Conservation (phyloP, 2,113 vertebrate species). For the Clupea harengus region DNA sequence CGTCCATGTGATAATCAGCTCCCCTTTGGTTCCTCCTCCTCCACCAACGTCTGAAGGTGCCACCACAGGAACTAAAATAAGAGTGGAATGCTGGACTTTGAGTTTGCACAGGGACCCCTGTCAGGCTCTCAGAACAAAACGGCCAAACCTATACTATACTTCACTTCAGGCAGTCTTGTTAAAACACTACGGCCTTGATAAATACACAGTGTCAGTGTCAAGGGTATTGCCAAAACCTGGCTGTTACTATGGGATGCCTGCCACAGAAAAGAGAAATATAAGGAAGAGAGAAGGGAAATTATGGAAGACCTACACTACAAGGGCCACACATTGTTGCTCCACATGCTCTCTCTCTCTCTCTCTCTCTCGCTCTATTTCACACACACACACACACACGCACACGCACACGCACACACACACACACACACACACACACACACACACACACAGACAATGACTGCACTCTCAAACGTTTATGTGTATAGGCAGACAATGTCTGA, state of each 20-base stretch:
- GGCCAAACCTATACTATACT: constrained; percentile 57
- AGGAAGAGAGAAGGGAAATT: background rate
- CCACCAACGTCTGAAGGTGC: constrained; percentile 91
- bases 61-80: constrained; percentile 87
- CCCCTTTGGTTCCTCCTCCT: constrained; percentile 87
- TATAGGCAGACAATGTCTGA: background rate
- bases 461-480: background rate
- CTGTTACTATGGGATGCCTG: constrained; percentile 35
- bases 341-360: background rate
- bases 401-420: background rate
- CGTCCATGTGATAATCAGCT: constrained; percentile 95
- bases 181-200: constrained; percentile 62
- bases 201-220: constrained; percentile 56
- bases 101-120: constrained; percentile 52
- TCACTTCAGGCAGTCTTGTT: constrained; percentile 50
- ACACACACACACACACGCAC: background rate
- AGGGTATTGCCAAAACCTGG: constrained; percentile 61
- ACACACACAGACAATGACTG: background rate
- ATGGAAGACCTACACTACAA: background rate
- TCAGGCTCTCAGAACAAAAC: constrained; percentile 41
- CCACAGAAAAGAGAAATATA: constrained; percentile 5
- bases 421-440: background rate
- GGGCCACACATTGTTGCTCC: background rate
- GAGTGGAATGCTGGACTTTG: constrained; percentile 53
- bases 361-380: background rate